Conservation (phyloP, 2,113 vertebrate species). For the Chionodraco myersi region DNA sequence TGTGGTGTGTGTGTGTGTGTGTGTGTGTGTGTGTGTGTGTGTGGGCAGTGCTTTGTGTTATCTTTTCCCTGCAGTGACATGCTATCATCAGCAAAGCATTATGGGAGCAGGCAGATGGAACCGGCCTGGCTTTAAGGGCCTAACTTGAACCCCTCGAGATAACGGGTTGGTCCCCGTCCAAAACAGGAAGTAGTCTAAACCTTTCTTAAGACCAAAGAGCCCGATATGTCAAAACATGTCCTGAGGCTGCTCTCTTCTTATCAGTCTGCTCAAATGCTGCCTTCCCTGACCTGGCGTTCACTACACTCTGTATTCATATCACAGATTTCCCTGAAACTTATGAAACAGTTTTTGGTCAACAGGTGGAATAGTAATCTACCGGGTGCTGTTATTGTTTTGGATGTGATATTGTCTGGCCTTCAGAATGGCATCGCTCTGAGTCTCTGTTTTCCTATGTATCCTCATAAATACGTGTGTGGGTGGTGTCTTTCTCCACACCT, state of each 20-base stretch:
- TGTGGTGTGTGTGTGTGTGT: no score
- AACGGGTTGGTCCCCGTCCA: slow-evolving; percentile 34
- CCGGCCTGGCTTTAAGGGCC: slow-evolving; percentile 52
- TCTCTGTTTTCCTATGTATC: not conserved
- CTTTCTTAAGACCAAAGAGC: slow-evolving; percentile 63
- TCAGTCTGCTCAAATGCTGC: slow-evolving; percentile 48
- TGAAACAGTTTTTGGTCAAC: slow-evolving; percentile 31
- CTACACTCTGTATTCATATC: slow-evolving; percentile 37
- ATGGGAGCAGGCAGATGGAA: slow-evolving; percentile 60
- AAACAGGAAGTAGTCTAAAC: slow-evolving; percentile 61
- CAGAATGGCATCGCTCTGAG: not conserved
- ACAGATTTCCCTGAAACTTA: slow-evolving; percentile 17
- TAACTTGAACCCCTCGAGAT: slow-evolving; percentile 45
- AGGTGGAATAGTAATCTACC: slow-evolving; percentile 6
- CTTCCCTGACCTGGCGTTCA: slow-evolving; percentile 10
- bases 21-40: no score
- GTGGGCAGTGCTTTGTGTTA: no score
- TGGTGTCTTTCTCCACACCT: slow-evolving; percentile 6
- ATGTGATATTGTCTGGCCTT: slow-evolving; percentile 18
- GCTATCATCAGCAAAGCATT: slow-evolving; percentile 60
- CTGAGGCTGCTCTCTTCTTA: slow-evolving; percentile 48
- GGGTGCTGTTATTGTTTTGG: slow-evolving; percentile 20
- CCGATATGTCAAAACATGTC: slow-evolving; percentile 63
- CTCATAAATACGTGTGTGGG: slow-evolving; percentile 1
- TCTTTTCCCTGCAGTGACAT: slow-evolving; percentile 10